Evolutionary conservation across 2,888 invertebrate genomes (phyloP).

Genomic region (Galeruca laticollis): DNA sequence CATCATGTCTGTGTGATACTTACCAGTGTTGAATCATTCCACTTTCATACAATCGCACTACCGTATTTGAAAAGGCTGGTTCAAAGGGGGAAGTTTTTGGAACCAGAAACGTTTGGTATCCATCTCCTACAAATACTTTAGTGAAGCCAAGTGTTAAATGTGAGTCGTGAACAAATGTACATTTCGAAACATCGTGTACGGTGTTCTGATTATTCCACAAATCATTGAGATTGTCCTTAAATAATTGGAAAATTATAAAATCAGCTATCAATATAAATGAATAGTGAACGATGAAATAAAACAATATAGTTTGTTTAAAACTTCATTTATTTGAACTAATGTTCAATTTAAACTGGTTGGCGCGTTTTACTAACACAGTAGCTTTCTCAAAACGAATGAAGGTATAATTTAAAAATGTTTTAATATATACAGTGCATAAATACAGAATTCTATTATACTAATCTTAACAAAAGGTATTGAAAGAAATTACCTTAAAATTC

Average conservation of each 20-base stretch:
- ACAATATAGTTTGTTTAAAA: too few species aligned
- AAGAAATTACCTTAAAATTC: too few species aligned
- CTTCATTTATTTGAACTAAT: too few species aligned
- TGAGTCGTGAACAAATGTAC: background rate
- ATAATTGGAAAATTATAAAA: background rate
- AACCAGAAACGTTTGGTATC: background rate
- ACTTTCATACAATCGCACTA: background rate
- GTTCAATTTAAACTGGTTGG: too few species aligned
- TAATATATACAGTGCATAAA: too few species aligned
- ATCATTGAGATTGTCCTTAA: background rate
- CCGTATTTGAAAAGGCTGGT: background rate
- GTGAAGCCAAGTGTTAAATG: background rate
- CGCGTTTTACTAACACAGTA: too few species aligned
- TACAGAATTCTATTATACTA: too few species aligned
- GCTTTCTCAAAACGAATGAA: too few species aligned
- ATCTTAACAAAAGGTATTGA: too few species aligned
- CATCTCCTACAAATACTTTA: background rate
- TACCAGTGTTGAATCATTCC: conserved; percentile 1
- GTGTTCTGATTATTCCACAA: background rate
- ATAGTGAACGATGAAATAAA: too few species aligned
- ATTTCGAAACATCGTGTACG: background rate
- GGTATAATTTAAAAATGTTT: too few species aligned
- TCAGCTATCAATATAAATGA: too few species aligned
- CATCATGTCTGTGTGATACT: background rate
- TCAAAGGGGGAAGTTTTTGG: background rate